A percentile compares a stretch with the other conserved stretches of the same genome.
Conservation (phyloP, 2,888 invertebrate species). For the Carcina quercana region DNA sequence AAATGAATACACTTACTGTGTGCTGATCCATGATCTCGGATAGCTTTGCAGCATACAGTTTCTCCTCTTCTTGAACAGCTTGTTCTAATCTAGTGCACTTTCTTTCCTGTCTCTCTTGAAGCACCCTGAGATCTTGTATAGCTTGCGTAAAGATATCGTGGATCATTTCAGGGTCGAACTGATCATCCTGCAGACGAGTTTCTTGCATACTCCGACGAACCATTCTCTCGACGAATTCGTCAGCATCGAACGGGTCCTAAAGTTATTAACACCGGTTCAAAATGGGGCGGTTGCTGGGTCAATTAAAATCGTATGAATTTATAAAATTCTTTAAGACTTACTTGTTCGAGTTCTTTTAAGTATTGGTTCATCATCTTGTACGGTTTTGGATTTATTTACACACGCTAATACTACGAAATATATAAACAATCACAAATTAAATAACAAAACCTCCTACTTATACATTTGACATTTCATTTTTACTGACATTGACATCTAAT, state of each 20-base stretch:
- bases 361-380: conserved; percentile 90
- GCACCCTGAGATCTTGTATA: conserved; percentile 83
- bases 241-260: conserved; percentile 97
- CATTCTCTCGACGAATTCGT: conserved; percentile 97
- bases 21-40: conserved; percentile 89
- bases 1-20: conserved; percentile 71
- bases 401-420: not conserved
- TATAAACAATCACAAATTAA: not conserved
- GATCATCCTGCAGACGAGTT: conserved; percentile 75
- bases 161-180: conserved; percentile 89
- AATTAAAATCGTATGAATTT: conserved; percentile 3
- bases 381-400: too few relatives aligned
- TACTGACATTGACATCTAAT: too few relatives aligned
- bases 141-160: conserved; percentile 95
- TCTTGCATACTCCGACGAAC: conserved; percentile 94
- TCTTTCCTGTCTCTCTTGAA: conserved; percentile 89
- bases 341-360: conserved; percentile 90
- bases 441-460: too few relatives aligned
- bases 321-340: conserved; percentile 34
- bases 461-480: too few relatives aligned
- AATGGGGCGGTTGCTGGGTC: conserved; percentile 1
- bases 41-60: conserved; percentile 85
- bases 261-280: conserved; percentile 19
- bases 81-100: conserved; percentile 90
- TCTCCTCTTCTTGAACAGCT: conserved; percentile 89